phyloP scores from a whole-genome alignment of 2,113 vertebrate species.

The Aegotheles bennettii region DNA sequence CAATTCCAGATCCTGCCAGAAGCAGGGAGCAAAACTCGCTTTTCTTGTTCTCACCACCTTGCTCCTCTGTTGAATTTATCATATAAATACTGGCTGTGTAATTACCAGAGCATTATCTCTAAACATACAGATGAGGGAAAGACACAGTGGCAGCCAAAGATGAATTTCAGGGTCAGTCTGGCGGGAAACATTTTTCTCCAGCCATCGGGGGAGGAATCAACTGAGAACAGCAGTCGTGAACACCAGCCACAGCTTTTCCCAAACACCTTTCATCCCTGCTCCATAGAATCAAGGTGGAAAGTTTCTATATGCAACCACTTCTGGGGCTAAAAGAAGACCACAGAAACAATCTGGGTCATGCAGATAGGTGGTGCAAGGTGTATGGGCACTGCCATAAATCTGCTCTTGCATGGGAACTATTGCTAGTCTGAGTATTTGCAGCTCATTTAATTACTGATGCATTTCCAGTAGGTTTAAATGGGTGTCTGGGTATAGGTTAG shows the following conservation, averaged over 20 bases:
- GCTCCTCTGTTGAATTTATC: constrained; percentile 23
- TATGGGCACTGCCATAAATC: neutral
- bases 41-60: constrained; percentile 69
- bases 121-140: constrained; percentile 44
- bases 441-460: constrained; percentile 9
- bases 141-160: neutral
- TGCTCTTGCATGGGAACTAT: accelerated
- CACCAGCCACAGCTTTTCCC: neutral
- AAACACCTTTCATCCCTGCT: neutral
- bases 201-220: neutral
- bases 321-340: neutral
- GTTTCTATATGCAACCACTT: neutral
- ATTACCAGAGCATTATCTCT: constrained; percentile 68
- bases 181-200: neutral
- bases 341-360: neutral
- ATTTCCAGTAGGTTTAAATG: constrained; percentile 2
- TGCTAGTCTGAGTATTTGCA: neutral
- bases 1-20: neutral
- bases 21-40: constrained; percentile 61
- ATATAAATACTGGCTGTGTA: constrained; percentile 58
- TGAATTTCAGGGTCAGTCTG: constrained; percentile 26
- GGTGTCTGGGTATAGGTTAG: neutral
- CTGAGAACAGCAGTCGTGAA: neutral
- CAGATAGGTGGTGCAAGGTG: neutral
- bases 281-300: neutral